A percentile compares a stretch with the other conserved stretches of the same genome.
phyloP scores from a whole-genome alignment of 2,888 invertebrate species.

The Unio delphinus region DNA sequence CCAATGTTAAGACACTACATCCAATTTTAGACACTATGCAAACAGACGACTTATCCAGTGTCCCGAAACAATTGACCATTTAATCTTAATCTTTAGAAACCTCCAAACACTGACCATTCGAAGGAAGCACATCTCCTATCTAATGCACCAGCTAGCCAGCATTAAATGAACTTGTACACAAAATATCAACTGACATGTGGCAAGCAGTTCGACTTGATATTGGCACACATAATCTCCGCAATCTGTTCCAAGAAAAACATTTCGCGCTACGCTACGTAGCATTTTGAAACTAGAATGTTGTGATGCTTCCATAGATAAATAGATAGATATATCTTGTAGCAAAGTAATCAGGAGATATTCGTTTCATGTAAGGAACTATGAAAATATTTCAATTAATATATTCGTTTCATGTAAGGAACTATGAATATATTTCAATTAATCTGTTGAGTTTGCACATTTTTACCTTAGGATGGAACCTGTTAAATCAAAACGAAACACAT shows the following conservation, averaged over 20 bases:
- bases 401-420: too few species aligned
- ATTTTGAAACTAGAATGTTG: too few species aligned
- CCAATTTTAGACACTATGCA: conserved; percentile 4
- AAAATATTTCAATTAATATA: too few species aligned
- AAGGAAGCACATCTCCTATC: conserved; percentile 4
- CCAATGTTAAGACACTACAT: neutral
- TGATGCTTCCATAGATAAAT: too few species aligned
- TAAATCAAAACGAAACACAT: too few species aligned
- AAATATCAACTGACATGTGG: conserved; percentile 5
- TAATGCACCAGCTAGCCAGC: conserved; percentile 7
- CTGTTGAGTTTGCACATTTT: too few species aligned
- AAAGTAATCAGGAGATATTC: too few species aligned
- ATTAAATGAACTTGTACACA: neutral
- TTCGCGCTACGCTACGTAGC: conserved; percentile 1
- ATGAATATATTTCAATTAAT: too few species aligned
- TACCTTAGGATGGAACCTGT: too few species aligned
- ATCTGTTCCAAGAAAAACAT: neutral
- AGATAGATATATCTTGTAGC: too few species aligned
- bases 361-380: too few species aligned
- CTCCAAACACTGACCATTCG: conserved; percentile 5
- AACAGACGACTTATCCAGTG: conserved; percentile 7
- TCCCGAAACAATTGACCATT: conserved; percentile 2
- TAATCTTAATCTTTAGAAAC: conserved; percentile 11
- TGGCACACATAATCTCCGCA: conserved; percentile 2
- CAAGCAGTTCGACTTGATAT: conserved; percentile 6